Evolutionary conservation across 2,888 invertebrate species (phyloP).

Genomic region (Harmothoe impar): DNA sequence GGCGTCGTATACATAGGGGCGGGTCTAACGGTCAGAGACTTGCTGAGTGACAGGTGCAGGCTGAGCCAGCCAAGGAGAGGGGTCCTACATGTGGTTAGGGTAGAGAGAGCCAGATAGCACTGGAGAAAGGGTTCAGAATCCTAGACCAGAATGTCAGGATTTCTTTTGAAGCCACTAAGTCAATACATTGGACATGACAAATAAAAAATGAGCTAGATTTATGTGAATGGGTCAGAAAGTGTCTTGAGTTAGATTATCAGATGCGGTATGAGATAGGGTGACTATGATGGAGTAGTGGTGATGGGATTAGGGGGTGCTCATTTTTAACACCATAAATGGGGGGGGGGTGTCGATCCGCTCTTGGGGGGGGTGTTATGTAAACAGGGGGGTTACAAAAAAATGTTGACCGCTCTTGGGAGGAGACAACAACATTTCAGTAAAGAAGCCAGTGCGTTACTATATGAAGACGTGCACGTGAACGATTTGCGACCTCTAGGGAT

Average conservation of each 20-base stretch:
- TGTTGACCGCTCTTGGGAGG: no score
- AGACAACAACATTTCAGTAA: no score
- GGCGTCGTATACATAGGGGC: conserved; percentile 7
- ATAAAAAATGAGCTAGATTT: not conserved
- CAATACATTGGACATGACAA: not conserved
- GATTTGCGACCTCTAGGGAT: no score
- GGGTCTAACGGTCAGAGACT: conserved; percentile 12
- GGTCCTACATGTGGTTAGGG: not conserved
- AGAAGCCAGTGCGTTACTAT: no score
- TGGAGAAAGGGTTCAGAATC: not conserved
- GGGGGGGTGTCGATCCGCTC: no score
- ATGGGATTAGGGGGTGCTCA: not conserved
- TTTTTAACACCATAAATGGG: no score
- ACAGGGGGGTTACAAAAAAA: no score
- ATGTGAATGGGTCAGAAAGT: not conserved
- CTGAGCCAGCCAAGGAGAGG: not conserved
- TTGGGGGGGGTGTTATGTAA: no score
- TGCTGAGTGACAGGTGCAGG: not conserved
- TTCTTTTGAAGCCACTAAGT: not conserved
- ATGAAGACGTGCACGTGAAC: no score
- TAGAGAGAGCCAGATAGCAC: not conserved
- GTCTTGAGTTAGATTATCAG: not conserved
- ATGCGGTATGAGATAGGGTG: not conserved
- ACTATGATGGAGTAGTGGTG: not conserved
- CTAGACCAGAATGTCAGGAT: not conserved